Conservation (phyloP, 2,888 invertebrate species). For the Harpalus rufipes region DNA sequence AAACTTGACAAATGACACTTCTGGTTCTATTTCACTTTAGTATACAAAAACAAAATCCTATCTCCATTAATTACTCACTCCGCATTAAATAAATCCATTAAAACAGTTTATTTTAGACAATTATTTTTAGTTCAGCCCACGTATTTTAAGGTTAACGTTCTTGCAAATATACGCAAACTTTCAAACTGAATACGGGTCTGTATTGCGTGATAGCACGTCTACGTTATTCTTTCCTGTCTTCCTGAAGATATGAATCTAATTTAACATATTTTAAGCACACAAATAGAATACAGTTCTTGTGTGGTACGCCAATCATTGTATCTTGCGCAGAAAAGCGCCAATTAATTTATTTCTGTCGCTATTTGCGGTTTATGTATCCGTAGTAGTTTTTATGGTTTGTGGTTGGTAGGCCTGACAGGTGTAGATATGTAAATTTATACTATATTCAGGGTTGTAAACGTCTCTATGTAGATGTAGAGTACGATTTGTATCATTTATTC, state of each 20-base stretch:
- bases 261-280: slow-evolving; percentile 53
- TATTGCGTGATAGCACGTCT: slow-evolving; percentile 44
- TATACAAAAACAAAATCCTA: slow-evolving; percentile 22
- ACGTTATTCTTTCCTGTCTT: slow-evolving; percentile 29
- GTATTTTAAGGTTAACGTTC: not conserved
- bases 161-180: slow-evolving; percentile 19
- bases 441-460: slow-evolving; percentile 27
- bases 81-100: slow-evolving; percentile 25
- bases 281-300: slow-evolving; percentile 32
- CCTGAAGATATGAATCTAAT: slow-evolving; percentile 56
- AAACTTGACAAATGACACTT: slow-evolving; percentile 12
- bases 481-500: not conserved
- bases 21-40: slow-evolving; percentile 5
- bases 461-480: not conserved
- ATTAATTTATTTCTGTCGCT: slow-evolving; percentile 25
- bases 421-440: slow-evolving; percentile 30
- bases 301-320: not conserved
- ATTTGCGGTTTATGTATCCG: slow-evolving; percentile 18
- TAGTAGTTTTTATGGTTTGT: slow-evolving; percentile 1
- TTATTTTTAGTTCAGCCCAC: slow-evolving; percentile 15
- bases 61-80: slow-evolving; percentile 21
- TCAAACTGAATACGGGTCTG: slow-evolving; percentile 11
- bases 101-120: slow-evolving; percentile 8
- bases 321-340: slow-evolving; percentile 4
- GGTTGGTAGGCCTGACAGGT: slow-evolving; percentile 39